phyloP scores from a whole-genome alignment of 2,888 invertebrate genomes.

The Nomada fabriciana region DNA sequence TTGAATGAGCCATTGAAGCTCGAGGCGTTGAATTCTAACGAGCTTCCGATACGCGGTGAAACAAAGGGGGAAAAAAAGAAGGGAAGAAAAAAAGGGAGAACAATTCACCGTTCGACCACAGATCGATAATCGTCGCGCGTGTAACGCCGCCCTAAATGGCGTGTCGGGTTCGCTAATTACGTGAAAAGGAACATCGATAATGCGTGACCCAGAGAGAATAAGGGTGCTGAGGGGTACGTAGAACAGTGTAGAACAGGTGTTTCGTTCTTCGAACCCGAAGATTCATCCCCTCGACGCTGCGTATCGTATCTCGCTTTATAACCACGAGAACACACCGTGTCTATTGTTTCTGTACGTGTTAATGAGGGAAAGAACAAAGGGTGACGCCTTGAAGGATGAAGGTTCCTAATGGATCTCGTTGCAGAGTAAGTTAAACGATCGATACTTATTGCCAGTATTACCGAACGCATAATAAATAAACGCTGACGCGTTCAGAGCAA shows the following conservation, averaged over 20 bases:
- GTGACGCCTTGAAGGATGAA: neutral
- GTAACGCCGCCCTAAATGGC: slow-evolving; percentile 49
- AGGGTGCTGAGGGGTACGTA: slow-evolving; percentile 6
- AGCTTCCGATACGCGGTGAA: neutral
- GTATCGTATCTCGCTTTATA: neutral
- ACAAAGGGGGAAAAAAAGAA: neutral
- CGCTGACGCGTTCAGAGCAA: too few species aligned
- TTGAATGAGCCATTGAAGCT: slow-evolving; percentile 1
- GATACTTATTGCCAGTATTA: too few species aligned
- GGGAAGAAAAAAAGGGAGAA: neutral
- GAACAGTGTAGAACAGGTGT: slow-evolving; percentile 11
- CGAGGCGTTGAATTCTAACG: neutral
- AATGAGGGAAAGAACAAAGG: neutral
- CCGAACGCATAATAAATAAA: too few species aligned
- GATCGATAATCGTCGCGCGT: slow-evolving; percentile 54
- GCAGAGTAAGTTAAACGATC: too few species aligned
- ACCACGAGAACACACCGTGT: neutral
- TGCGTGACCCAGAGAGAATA: slow-evolving; percentile 55
- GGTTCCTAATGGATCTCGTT: neutral
- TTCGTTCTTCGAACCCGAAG: slow-evolving; percentile 23
- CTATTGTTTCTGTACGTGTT: slow-evolving; percentile 2
- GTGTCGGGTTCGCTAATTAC: slow-evolving; percentile 56
- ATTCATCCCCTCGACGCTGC: slow-evolving; percentile 32
- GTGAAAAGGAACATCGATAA: slow-evolving; percentile 58
- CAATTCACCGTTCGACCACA: slow-evolving; percentile 53